phyloP scores from a whole-genome alignment of 2,888 invertebrate species.

The Cryptocephalus primarius region DNA sequence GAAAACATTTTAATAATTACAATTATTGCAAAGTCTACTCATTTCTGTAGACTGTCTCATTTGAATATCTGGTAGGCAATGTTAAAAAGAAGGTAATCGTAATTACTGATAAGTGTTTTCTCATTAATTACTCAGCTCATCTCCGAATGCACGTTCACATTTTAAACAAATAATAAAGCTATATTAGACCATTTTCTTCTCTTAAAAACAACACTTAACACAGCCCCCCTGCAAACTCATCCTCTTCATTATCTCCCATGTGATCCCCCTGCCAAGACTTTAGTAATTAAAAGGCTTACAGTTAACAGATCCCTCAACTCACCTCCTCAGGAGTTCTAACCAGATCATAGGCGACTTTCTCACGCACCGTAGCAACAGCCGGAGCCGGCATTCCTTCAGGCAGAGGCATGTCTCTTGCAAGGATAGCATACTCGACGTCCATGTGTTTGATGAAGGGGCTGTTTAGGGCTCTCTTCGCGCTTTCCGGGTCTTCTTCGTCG shows the following conservation, averaged over 20 bases:
- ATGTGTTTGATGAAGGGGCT: slow-evolving; percentile 82
- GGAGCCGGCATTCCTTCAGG: slow-evolving; percentile 48
- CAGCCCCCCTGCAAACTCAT: slow-evolving; percentile 23
- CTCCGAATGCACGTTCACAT: too few relatives aligned
- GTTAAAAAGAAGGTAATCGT: too few relatives aligned
- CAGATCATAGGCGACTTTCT: slow-evolving; percentile 57
- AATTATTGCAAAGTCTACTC: too few relatives aligned
- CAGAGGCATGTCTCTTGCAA: slow-evolving; percentile 57
- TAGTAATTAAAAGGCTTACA: too few relatives aligned
- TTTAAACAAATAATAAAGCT: too few relatives aligned
- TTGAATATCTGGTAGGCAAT: too few relatives aligned
- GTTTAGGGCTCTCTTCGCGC: slow-evolving; percentile 61
- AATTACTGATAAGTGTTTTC: too few relatives aligned
- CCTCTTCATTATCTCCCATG: slow-evolving; percentile 15
- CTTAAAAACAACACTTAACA: slow-evolving; percentile 17
- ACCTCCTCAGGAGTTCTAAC: slow-evolving; percentile 37
- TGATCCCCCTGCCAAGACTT: not conserved
- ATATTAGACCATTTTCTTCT: too few relatives aligned
- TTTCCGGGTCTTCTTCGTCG: slow-evolving; percentile 78
- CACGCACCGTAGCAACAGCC: slow-evolving; percentile 34
- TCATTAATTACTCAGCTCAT: too few relatives aligned
- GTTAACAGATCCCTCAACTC: slow-evolving; percentile 7
- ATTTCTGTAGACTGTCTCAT: too few relatives aligned
- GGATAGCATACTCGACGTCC: slow-evolving; percentile 81
- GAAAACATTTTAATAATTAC: too few relatives aligned